Conservation (phyloP, 2,797 vertebrate genomes). For the Erpetoichthys calabaricus region DNA sequence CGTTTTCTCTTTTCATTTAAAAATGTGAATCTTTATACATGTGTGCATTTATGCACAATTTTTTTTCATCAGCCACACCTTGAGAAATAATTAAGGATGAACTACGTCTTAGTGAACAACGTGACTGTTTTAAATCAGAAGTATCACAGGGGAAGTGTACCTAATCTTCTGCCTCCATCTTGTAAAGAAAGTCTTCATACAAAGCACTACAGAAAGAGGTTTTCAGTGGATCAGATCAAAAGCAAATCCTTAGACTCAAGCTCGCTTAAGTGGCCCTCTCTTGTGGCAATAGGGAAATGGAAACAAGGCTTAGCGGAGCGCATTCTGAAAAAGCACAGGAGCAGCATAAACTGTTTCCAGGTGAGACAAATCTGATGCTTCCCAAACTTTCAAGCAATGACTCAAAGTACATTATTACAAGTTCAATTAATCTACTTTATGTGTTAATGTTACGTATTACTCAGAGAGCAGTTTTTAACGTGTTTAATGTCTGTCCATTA, state of each 20-base stretch:
- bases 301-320: conserved; percentile 41
- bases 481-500: not conserved
- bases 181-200: conserved; percentile 9
- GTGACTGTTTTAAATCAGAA: conserved; percentile 25
- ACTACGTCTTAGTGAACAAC: conserved; percentile 28
- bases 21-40: no score
- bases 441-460: not conserved
- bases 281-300: conserved; percentile 46
- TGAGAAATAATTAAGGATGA: conserved; percentile 28
- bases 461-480: not conserved
- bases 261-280: conserved; percentile 39
- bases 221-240: conserved; percentile 36
- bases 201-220: conserved; percentile 32
- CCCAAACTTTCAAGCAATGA: not conserved
- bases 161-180: conserved; percentile 30
- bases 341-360: conserved; percentile 36
- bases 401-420: not conserved
- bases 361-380: conserved; percentile 19
- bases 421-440: not conserved
- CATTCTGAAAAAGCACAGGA: conserved; percentile 38
- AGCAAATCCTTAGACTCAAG: conserved; percentile 29
- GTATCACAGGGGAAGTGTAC: conserved; percentile 38
- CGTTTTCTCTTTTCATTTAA: no score
- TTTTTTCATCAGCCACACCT: not conserved
- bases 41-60: no score